A percentile compares a stretch with the other conserved stretches of the same genome.
Evolutionary conservation across 2,888 invertebrate genomes (phyloP).

Genomic region (Proisotoma minuta): DNA sequence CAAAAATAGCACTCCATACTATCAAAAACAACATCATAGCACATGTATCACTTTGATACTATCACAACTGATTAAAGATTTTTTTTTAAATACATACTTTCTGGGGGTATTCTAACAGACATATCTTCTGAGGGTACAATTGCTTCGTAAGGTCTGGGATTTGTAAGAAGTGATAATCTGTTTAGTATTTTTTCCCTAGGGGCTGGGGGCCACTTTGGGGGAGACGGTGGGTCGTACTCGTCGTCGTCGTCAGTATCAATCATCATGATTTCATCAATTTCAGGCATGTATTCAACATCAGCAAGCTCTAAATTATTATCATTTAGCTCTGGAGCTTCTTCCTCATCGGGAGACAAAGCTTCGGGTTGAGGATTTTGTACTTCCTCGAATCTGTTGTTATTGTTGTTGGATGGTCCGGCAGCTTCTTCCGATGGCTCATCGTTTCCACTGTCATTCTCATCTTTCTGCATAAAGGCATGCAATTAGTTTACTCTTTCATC

Average conservation of each 20-base stretch:
- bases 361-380: conserved; percentile 40
- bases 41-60: neutral
- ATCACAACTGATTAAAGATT: neutral
- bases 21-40: conserved; percentile 43
- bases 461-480: no score
- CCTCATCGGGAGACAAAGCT: no score
- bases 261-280: conserved; percentile 17
- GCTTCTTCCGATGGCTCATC: conserved; percentile 75
- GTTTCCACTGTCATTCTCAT: conserved; percentile 89
- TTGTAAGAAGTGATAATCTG: conserved; percentile 31
- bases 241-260: conserved; percentile 18
- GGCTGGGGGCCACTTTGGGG: conserved; percentile 1
- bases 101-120: conserved; percentile 37
- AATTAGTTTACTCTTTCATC: no score
- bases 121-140: conserved; percentile 29
- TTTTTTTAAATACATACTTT: conserved; percentile 34
- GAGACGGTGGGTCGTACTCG: no score
- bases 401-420: conserved; percentile 30
- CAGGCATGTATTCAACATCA: conserved; percentile 8
- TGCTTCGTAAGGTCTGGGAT: conserved; percentile 33
- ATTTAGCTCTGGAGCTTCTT: no score
- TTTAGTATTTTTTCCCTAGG: conserved; percentile 27
- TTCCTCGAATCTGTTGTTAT: conserved; percentile 41
- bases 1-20: conserved; percentile 82
- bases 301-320: no score